Conservation (phyloP, 2,113 vertebrate genomes). For the Bufo gargarizans region DNA sequence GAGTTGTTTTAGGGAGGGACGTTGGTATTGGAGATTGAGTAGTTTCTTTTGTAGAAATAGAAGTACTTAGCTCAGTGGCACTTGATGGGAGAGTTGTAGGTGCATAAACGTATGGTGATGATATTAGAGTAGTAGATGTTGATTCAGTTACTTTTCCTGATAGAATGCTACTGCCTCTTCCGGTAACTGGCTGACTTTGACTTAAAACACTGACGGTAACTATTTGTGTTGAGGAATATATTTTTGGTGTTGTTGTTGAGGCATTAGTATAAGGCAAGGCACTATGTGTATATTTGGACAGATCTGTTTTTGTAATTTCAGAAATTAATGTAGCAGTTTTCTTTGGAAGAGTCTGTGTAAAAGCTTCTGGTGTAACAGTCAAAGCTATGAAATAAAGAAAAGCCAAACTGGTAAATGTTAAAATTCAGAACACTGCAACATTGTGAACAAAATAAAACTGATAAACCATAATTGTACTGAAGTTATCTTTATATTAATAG, state of each 20-base stretch:
- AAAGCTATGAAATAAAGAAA: not conserved
- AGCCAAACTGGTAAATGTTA: not conserved
- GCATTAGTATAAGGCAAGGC: not conserved
- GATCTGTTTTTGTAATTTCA: not conserved
- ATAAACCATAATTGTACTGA: not conserved
- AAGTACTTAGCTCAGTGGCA: no score
- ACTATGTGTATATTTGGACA: not conserved
- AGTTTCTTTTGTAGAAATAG: no score
- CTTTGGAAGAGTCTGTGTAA: not conserved
- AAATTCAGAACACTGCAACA: not conserved
- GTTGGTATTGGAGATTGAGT: no score
- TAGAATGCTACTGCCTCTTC: not conserved
- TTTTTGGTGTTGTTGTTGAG: not conserved
- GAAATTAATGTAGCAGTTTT: not conserved
- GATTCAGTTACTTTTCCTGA: not conserved
- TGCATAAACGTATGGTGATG: no score
- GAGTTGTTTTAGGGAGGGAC: no score
- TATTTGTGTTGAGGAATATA: not conserved
- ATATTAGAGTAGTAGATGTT: not conserved
- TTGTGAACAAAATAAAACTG: not conserved
- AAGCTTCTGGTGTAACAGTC: not conserved
- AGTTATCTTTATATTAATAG: no score
- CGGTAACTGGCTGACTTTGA: not conserved
- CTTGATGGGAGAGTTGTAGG: no score
- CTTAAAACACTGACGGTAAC: not conserved